Evolutionary conservation across 2,113 vertebrate genomes (phyloP).

Genomic region (Argyrosomus japonicus): DNA sequence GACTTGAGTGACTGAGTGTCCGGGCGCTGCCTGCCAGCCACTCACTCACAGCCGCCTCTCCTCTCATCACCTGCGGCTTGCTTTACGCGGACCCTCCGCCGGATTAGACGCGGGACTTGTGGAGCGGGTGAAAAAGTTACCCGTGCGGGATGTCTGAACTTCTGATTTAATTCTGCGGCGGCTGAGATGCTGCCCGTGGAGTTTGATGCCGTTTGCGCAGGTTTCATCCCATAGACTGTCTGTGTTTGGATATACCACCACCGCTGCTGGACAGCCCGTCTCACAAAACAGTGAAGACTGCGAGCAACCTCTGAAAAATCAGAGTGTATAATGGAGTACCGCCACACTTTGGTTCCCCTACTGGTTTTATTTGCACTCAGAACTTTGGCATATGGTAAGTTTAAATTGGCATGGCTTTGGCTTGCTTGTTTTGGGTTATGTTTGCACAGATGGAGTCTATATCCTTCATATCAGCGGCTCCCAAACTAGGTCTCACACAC

Average conservation of each 20-base stretch:
- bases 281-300: conserved; percentile 25
- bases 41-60: conserved; percentile 55
- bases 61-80: conserved; percentile 56
- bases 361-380: conserved; percentile 67
- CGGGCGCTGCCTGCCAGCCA: conserved; percentile 30
- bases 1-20: background rate
- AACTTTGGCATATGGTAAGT: conserved; percentile 82
- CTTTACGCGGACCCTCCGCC: conserved; percentile 6
- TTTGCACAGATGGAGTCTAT: conserved; percentile 60
- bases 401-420: conserved; percentile 9
- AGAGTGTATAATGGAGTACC: conserved; percentile 78
- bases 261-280: conserved; percentile 46
- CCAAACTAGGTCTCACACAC: conserved; percentile 10
- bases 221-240: conserved; percentile 15
- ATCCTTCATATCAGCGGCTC: conserved; percentile 5
- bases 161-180: background rate
- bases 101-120: background rate
- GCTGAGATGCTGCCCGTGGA: conserved; percentile 66
- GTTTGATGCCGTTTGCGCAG: conserved; percentile 40
- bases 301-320: conserved; percentile 36
- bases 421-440: conserved; percentile 25
- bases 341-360: conserved; percentile 60
- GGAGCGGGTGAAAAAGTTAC: conserved; percentile 37
- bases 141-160: conserved; percentile 39
- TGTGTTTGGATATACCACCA: conserved; percentile 21